phyloP scores from a whole-genome alignment of 2,113 vertebrate species.

The Barnardius zonarius region DNA sequence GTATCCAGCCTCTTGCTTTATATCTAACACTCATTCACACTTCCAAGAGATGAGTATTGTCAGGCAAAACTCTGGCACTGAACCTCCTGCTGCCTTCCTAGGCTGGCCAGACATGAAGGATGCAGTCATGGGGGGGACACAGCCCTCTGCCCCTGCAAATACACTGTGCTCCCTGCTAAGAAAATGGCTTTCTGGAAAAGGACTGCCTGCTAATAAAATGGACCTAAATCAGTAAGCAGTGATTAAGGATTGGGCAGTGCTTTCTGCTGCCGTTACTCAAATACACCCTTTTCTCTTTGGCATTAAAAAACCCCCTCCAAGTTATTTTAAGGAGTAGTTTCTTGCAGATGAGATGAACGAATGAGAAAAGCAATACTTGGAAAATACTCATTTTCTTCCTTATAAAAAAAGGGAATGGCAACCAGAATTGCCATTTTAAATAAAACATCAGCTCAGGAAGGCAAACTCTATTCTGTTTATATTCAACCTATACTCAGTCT shows the following conservation, averaged over 20 bases:
- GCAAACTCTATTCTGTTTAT: constrained; percentile 23
- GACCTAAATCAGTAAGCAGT: constrained; percentile 69
- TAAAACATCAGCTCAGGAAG: constrained; percentile 54
- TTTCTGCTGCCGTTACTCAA: constrained; percentile 27
- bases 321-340: neutral
- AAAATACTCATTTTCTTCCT: neutral
- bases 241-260: constrained; percentile 66
- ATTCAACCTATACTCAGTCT: neutral
- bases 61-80: constrained; percentile 20
- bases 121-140: neutral
- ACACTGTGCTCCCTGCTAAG: constrained; percentile 58
- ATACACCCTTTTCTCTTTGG: neutral
- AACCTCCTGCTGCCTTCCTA: neutral
- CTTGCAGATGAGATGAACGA: neutral
- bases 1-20: neutral
- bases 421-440: constrained; percentile 54
- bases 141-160: constrained; percentile 34
- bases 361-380: neutral
- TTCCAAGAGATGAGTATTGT: constrained; percentile 2
- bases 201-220: constrained; percentile 71
- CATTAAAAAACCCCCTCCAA: neutral
- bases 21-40: constrained; percentile 41
- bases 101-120: neutral
- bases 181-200: constrained; percentile 69
- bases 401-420: neutral